A percentile compares a stretch with the other conserved stretches of the same genome.
Evolutionary conservation across 1,140 invertebrate species (phyloP).

Genomic region (Ceratina calcarata): DNA sequence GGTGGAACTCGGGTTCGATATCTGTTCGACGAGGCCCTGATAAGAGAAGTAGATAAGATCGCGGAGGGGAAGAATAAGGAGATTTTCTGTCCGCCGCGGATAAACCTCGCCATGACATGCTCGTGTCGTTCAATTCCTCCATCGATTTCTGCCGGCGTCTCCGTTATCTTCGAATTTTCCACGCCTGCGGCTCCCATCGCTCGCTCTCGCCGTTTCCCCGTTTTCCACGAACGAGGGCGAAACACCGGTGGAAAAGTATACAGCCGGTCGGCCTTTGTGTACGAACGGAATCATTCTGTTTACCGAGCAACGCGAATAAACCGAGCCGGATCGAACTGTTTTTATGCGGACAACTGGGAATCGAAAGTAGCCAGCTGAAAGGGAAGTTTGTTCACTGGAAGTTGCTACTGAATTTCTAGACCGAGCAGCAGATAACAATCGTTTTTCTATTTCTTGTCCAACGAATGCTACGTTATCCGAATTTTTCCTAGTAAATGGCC

Average conservation of each 20-base stretch:
- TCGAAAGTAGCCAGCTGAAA: background rate
- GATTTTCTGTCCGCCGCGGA: constrained; percentile 1
- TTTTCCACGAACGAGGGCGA: constrained; percentile 2
- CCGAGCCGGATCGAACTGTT: constrained; percentile 2
- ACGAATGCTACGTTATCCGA: too few species aligned
- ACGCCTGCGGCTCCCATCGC: constrained; percentile 3
- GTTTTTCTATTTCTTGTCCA: too few species aligned
- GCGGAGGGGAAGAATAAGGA: background rate
- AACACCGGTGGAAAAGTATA: constrained; percentile 3
- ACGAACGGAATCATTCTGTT: constrained; percentile 23
- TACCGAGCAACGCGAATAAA: constrained; percentile 22
- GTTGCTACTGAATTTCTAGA: background rate
- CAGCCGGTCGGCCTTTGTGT: background rate
- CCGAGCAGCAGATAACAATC: too few species aligned
- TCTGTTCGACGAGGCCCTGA: constrained; percentile 1
- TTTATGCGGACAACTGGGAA: background rate
- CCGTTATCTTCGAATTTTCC: constrained; percentile 5
- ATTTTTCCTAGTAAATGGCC: too few species aligned
- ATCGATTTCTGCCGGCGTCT: background rate
- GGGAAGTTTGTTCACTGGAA: background rate
- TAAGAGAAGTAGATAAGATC: background rate
- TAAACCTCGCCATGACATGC: background rate
- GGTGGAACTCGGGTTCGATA: background rate
- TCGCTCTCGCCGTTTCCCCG: constrained; percentile 12
- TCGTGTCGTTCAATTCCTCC: background rate